Evolutionary conservation across 2,113 vertebrate species (phyloP), one percentile per base, ranked within the genome.

Genomic region (Sinocyclocheilus maitianheensis): DNA sequence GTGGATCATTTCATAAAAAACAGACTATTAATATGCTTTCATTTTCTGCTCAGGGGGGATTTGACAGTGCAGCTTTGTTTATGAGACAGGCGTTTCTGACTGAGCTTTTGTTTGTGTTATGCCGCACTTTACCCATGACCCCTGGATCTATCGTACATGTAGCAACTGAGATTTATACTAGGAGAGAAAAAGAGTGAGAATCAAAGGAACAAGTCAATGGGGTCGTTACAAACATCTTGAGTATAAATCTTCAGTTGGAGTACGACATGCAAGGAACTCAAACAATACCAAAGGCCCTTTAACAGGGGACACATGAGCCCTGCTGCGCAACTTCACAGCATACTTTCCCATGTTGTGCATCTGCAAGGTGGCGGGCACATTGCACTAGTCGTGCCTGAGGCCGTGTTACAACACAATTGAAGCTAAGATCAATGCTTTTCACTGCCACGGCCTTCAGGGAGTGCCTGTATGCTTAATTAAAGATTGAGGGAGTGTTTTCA

Each of bases 381-480:
- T 74, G 48, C 71, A 5, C 51, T 86, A 77, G 72, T 60, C 60
- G 7, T 76, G 69, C 76, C 65, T 46, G 46, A 58, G 87, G 79
- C 84, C 18, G 34, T 87, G 83, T 89, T 86, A 83, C 71, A 43
- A 89, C 79, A 88, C 79, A 88, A 85, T 88, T 72, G 48, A 83
- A 84, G 58, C 71, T 22, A 43, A 88, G 87, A 89, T 89, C 87
- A 90, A 87, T 87, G 84, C 71, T 40, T 86, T 72, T 74, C 55
- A 85, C 72, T 51, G 18, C 77, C 20, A 34, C 76, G 20, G 43
- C 60, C 83, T 71, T 74, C 51, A n/a, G 69, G 81, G 81, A 81
- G 84, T 16, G 65, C 81, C 65, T 84, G 43, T 82, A 87, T 77
- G 83, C 80, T 71, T 91, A 88, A 91, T 91, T 89, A 89, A 88